Evolutionary conservation across 2,797 vertebrate genomes (phyloP), one percentile per base, ranked within the genome.

Genomic region (Gobionotothen gibberifrons): DNA sequence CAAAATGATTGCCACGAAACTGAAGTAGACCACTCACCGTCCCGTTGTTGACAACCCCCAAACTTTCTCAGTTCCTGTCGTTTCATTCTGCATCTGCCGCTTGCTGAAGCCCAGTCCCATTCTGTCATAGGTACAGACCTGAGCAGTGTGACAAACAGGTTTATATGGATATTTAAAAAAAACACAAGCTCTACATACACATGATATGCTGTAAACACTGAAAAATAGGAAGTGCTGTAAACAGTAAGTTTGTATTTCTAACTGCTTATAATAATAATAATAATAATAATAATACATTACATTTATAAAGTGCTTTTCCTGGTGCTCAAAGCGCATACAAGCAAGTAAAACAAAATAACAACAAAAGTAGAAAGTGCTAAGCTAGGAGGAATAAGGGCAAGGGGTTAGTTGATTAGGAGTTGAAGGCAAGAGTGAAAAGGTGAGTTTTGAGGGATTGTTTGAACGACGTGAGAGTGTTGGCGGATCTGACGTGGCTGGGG

Each of bases 81-180:
- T 93, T 79, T 95, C 94, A 48, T 95, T 95, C 79, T 89, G 93
- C 81, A 94, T 78, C 52, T 88, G 64, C 71, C 92, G 86, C 76
- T 90, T 93, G 87, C 95, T 96, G 79, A 96, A 96, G 56, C 95
- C 95, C 59, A 96, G 83, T 53, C 95, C 95, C 69, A 92, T 93
- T 71, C 95, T 87, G 87, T 96, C 95, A 83, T 95, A 96, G 52
- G 91, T 83, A 40, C 95, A 96, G 42, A 96, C 94, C 95, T 96
- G 76, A 61, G 62, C 36, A 80, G 63, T 9, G 26, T 29, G 66
- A 86, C 58, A 83, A 71, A 84, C 29, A 84, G 11, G n/a, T 44
- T 63, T 22, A 66, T 2, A 22, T 12, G 16, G 2, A 16, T 48
- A 58, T 32, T 43, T 54, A 60, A 59, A 58, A 29, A 61, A 47